These are phyloP conservation scores for Ctenopoma multispine DNA, from an alignment of 2,797 vertebrate genomes.

Conservation along the genomic window DNA sequence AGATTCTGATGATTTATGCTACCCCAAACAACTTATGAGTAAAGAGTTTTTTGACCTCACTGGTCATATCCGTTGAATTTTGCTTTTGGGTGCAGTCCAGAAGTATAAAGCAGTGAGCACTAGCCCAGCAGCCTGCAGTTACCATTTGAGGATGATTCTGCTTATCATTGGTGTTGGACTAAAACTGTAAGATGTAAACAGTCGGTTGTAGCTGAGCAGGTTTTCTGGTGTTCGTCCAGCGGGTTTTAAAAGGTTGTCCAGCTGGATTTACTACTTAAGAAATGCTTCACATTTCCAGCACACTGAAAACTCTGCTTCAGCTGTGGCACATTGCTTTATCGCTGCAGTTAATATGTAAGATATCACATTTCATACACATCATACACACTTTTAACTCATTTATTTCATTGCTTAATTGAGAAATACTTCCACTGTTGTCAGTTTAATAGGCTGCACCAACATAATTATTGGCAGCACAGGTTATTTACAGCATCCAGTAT, in stretches of 20 bases:
- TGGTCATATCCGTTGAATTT: not conserved
- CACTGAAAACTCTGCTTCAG: not conserved
- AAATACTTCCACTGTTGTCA: too few species aligned
- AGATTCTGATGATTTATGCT: not conserved
- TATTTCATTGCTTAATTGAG: too few species aligned
- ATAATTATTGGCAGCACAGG: too few species aligned
- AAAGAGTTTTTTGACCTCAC: conserved; percentile 32
- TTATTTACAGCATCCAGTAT: too few species aligned
- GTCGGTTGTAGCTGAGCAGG: not conserved
- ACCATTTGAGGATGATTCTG: not conserved
- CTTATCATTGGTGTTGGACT: conserved; percentile 4
- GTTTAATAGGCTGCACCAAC: too few species aligned
- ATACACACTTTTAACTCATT: too few species aligned
- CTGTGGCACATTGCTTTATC: too few species aligned
- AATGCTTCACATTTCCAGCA: not conserved
- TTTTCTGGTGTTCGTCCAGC: not conserved
- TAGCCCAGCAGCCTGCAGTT: not conserved
- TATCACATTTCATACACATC: too few species aligned
- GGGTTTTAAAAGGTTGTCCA: conserved; percentile 15
- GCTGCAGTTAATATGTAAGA: too few species aligned
- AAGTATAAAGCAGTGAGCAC: not conserved
- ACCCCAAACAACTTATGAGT: not conserved
- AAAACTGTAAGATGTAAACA: too few species aligned
- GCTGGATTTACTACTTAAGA: not conserved
- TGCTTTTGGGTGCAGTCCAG: not conserved